Evolutionary conservation across 2,113 vertebrate genomes (phyloP), one percentile per base, ranked within the genome.

Genomic region (Chloropsis cyanopogon): DNA sequence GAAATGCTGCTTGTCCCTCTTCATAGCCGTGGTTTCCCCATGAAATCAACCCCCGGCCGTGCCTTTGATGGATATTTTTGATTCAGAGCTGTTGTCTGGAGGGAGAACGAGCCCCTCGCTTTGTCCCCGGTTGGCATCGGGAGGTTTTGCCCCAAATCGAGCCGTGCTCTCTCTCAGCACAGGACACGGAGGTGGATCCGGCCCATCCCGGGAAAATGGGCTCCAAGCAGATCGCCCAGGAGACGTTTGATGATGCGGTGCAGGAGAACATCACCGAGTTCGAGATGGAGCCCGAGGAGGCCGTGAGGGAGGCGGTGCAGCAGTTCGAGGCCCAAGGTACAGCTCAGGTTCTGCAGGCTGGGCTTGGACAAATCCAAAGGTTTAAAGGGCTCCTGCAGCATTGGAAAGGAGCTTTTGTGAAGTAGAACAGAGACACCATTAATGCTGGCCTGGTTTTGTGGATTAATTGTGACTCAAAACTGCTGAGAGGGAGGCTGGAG

Each of bases 271-370:
- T 99, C 9, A 95, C 97, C 8, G 99, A 99, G 63, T 99, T 99
- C 39, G 98, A 98, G 57, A 99, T 99, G 99, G 98, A 98, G 2
- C 97, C 98, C 0, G 98, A 98, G 25, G 99, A 99, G 87, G 99
- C 99, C 1, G 60, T 99, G 83, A 98, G 82, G 12, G 99, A 99
- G 22, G 99, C 99, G 0, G 96, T 98, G 79, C 98, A 98, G 90
- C 99, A 99, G 96, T 99, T 99, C 86, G 98, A 99, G 78, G 98
- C 99, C 46, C 99, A 99, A 97, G 99, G 99, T 99, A 97, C 12
- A 63, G 64, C 15, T 53, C 10, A 9, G 47, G 3, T 39, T 50
- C 12, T 41, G 39, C 39, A 41, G 39, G 39, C 39, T 41, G 39
- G 39, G 39, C 39, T 41, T 41, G 10, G 10, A 12, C 39, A 41